A percentile compares a stretch with the other conserved stretches of the same genome.
Evolutionary conservation across 1,140 invertebrate genomes (phyloP).

Genomic region (Gonatopus flavifemur): DNA sequence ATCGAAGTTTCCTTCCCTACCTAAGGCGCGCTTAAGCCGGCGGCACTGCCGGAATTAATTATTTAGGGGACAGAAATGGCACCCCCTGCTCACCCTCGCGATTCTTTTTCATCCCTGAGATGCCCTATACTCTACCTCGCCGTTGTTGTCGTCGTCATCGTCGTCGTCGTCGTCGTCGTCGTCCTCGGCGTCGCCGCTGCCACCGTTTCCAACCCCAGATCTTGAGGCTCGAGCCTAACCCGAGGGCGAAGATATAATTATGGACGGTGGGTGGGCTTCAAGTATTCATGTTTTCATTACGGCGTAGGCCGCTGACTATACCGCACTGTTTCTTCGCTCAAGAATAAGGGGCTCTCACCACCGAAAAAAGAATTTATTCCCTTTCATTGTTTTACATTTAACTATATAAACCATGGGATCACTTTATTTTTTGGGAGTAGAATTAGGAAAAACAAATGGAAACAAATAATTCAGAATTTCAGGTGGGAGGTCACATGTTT

Average conservation of each 20-base stretch:
- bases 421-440: no score
- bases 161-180: constrained; percentile 12
- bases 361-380: no score
- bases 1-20: constrained; percentile 29
- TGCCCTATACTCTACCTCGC: constrained; percentile 26
- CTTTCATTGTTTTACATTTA: no score
- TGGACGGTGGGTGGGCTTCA: constrained; percentile 51
- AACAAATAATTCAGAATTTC: no score
- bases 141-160: constrained; percentile 18
- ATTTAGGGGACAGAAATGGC: constrained; percentile 58
- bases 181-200: constrained; percentile 6
- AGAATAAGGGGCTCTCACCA: constrained; percentile 35
- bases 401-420: no score
- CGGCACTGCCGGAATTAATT: constrained; percentile 56
- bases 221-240: constrained; percentile 41
- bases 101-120: constrained; percentile 25
- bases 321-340: constrained; percentile 17
- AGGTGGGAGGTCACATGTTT: no score
- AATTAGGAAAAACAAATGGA: no score
- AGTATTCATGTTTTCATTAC: constrained; percentile 59
- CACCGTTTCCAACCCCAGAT: constrained; percentile 12
- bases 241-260: constrained; percentile 56
- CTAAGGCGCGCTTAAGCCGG: constrained; percentile 46
- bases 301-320: constrained; percentile 33
- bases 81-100: constrained; percentile 33